These are phyloP conservation scores for Acanthurus tractus DNA, from an alignment of 2,797 vertebrate species.

Conservation along the genomic window DNA sequence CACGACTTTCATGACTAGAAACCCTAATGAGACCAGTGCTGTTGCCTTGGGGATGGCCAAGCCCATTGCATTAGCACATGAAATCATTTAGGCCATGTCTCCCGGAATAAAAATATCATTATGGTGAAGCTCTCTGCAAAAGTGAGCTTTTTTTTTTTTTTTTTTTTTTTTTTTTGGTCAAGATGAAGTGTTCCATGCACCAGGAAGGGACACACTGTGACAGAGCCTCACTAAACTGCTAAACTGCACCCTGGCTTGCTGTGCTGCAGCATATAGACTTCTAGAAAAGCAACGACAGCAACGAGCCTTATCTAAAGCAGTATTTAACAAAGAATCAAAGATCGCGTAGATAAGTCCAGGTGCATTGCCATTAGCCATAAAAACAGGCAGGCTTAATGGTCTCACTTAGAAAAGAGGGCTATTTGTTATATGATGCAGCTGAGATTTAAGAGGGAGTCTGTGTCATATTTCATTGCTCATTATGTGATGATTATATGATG, in stretches of 20 bases:
- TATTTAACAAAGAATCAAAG: neutral
- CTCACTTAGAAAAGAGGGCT: neutral
- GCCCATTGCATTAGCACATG: slow-evolving; percentile 76
- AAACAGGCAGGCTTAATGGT: neutral
- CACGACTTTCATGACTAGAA: slow-evolving; percentile 73
- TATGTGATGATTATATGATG: neutral
- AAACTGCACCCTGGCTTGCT: slow-evolving; percentile 16
- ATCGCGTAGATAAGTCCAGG: neutral
- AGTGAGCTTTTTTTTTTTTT: slow-evolving; percentile 14
- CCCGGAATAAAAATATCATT: slow-evolving; percentile 74
- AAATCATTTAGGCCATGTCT: slow-evolving; percentile 76
- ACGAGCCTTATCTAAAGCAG: neutral
- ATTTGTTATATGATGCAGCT: neutral
- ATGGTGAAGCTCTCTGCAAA: slow-evolving; percentile 50
- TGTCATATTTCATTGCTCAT: neutral
- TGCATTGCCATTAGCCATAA: neutral
- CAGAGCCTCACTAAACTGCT: slow-evolving; percentile 18
- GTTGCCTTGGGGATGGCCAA: slow-evolving; percentile 72
- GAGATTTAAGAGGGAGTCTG: neutral
- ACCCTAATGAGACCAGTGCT: slow-evolving; percentile 77
- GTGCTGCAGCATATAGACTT: neutral
- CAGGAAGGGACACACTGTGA: neutral
- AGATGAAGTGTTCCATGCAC: slow-evolving; percentile 19
- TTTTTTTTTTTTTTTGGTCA: neutral
- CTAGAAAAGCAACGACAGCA: neutral